Evolutionary conservation across 2,797 vertebrate species (phyloP), one percentile per base, ranked within the genome.

Genomic region (Gobio occitaniae): DNA sequence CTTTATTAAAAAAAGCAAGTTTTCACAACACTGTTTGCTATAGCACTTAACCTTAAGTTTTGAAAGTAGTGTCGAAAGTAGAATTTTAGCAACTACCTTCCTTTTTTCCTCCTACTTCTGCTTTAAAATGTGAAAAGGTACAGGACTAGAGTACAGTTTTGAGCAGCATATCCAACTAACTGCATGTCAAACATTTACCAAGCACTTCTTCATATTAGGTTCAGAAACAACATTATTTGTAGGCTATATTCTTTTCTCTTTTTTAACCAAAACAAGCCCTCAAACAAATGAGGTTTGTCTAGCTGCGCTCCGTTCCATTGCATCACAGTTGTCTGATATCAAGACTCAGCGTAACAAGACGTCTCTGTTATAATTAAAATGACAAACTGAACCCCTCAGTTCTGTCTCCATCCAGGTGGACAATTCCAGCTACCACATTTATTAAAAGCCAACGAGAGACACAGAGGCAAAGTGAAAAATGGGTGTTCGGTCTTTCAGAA

Each of bases 401-500:
- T 59, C 17, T 6, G 3, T 61, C 66, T 47, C n/a, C n/a, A 63
- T 48, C 32, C 82, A 84, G 66, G 65, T 72, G 54, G 38, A 56
- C 52, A 76, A 47, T 59, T 25, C 32, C 17, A 41, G 36, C 59
- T 48, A 52, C 19, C 52, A 61, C 63, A 15, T 63, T 79, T 85
- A 72, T 63, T 71, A 79, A 71, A 80, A 72, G 13, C 54, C 25
- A 80, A 19, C 13, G 19, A 71, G 68, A 85, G 41, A 65, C 38
- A 38, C 54, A 19, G 72, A 76, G 15, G 47, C 81, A 11, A 70
- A 83, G 61, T 77, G 72, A 56, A 52, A 83, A 77, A 66, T 25
- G 59, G 13, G 44, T 29, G 19, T 68, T 70, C 4, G 1, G 52
- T 70, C 83, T 84, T 71, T 79, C 10, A 79, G 66, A 71, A 85